Evolutionary conservation across 2,888 invertebrate genomes (phyloP), one percentile per base, ranked within the genome.

Genomic region (Oscheius onirici): DNA sequence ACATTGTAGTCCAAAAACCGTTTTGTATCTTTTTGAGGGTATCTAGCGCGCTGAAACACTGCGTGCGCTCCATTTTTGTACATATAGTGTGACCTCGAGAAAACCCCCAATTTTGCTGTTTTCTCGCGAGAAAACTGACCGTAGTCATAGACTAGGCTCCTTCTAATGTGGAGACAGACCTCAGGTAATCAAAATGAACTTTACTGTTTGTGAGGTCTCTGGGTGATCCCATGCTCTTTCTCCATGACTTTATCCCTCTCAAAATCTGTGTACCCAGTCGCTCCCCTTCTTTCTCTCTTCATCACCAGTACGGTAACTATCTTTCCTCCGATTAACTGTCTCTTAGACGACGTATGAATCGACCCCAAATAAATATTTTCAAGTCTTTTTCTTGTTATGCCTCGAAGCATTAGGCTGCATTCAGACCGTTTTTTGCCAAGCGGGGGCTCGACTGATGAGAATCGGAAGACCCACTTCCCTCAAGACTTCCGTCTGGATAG

Each of bases 41-140:
- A 55, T n/a, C n/a, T n/a, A 24, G 55, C 55, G 55, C 55, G 28
- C n/a, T 20, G 22, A 5, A 20, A n/a, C 40, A 20, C 6, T n/a
- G 41, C 20, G 60, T 41, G 28, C 34, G 34, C 34, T 34, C 34
- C 34, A 17, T 58, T 44, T 17, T 52, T 66, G 52, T 54, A 66
- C 40, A 66, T 66, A 54, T 15, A 61, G 26, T 46, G 24, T 24
- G 13, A 34, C n/a, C 46, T 44, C n/a, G 22, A 43, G 40, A 24
- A 43, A 61, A 61, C 41, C 41, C 26, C 3, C 8, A 34, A 28
- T 34, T 34, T 34, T 34, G 34, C 13, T 41, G 66, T 66, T 66
- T 66, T 66, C 66, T 66, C 66, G 34, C 66, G 52, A 52, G 66
- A 66, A 51, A 66, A 66, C 66, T 46, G 26, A 55, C 28, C 28